Conservation (phyloP, 2,113 vertebrate species). For the Colossoma macropomum region DNA sequence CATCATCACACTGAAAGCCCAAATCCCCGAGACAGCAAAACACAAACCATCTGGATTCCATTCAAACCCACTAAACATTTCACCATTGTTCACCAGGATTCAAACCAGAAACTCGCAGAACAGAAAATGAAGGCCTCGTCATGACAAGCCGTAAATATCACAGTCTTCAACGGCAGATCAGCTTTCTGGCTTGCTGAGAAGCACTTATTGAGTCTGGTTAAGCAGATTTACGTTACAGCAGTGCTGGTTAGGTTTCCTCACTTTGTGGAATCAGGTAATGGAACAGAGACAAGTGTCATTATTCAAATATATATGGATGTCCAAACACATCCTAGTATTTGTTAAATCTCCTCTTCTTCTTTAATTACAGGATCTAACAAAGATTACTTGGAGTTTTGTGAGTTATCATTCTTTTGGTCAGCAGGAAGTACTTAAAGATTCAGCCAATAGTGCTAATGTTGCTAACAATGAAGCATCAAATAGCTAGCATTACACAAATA, state of each 20-base stretch:
- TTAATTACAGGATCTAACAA: too few relatives aligned
- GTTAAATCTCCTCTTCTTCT: too few relatives aligned
- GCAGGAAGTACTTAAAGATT: too few relatives aligned
- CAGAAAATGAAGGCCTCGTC: neutral
- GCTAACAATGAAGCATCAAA: too few relatives aligned
- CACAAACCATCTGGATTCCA: slow-evolving; percentile 10
- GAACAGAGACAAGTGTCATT: too few relatives aligned
- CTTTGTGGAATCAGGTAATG: too few relatives aligned
- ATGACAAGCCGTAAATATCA: slow-evolving; percentile 10
- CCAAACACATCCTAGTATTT: too few relatives aligned
- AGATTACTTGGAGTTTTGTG: too few relatives aligned
- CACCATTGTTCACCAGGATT: neutral
- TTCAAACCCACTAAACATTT: slow-evolving; percentile 20
- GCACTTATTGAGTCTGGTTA: neutral
- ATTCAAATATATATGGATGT: too few relatives aligned
- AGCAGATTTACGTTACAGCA: neutral
- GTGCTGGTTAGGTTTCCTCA: neutral
- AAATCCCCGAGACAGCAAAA: neutral
- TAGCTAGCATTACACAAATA: too few relatives aligned
- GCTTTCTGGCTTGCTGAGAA: neutral
- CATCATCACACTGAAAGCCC: neutral
- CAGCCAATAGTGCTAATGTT: too few relatives aligned
- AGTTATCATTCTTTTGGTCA: too few relatives aligned
- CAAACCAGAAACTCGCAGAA: slow-evolving; percentile 3
- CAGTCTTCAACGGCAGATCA: neutral